These are phyloP conservation scores for Anarsia innoxiella DNA, from an alignment of 2,888 invertebrate genomes.

Conservation along the genomic window DNA sequence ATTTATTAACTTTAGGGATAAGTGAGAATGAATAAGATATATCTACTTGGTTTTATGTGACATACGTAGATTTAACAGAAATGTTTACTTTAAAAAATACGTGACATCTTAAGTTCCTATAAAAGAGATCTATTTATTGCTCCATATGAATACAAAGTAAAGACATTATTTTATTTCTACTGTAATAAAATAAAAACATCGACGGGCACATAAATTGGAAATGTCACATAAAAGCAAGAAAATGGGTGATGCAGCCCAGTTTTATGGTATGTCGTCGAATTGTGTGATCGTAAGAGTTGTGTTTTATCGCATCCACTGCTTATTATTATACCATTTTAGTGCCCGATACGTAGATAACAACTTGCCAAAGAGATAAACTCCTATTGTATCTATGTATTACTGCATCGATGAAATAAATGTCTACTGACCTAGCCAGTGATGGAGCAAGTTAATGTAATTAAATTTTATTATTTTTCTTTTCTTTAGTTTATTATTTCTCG, in stretches of 20 bases:
- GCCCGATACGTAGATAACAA: conserved; percentile 17
- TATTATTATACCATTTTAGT: conserved; percentile 45
- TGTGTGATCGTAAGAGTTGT: conserved; percentile 40
- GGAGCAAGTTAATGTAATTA: too few relatives aligned
- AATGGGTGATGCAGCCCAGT: conserved; percentile 38
- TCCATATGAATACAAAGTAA: conserved; percentile 23
- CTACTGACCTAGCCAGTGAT: too few relatives aligned
- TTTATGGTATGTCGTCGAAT: conserved; percentile 51
- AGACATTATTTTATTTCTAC: conserved; percentile 22
- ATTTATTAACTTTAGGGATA: too few relatives aligned
- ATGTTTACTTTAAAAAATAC: too few relatives aligned
- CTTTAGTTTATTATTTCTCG: too few relatives aligned
- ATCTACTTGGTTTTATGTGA: too few relatives aligned
- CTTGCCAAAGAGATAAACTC: too few relatives aligned
- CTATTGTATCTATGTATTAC: too few relatives aligned
- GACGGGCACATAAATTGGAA: conserved; percentile 44
- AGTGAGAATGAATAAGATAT: too few relatives aligned
- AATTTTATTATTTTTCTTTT: too few relatives aligned
- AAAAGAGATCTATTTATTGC: conserved; percentile 21
- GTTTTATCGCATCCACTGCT: conserved; percentile 48
- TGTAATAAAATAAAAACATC: conserved; percentile 41
- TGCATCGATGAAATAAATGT: too few relatives aligned
- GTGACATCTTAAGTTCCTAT: conserved; percentile 18
- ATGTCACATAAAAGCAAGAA: conserved; percentile 36
- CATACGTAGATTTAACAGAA: too few relatives aligned